These are phyloP conservation scores for Sander vitreus DNA, from an alignment of 2,113 vertebrate genomes.

Conservation along the genomic window DNA sequence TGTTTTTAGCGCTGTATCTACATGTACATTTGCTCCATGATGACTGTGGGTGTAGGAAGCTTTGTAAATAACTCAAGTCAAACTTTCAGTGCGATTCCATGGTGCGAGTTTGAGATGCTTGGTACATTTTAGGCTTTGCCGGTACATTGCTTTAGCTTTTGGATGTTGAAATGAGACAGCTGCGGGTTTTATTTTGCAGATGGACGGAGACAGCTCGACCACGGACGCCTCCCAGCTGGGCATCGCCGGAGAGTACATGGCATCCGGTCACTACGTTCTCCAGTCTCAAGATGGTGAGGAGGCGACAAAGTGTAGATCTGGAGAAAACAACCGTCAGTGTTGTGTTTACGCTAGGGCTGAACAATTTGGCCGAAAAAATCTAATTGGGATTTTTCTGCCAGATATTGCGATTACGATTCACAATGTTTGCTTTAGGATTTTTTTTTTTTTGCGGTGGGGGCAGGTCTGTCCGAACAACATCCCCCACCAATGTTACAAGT, in stretches of 20 bases:
- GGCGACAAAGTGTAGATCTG: accelerated
- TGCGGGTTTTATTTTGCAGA: slow-evolving; percentile 80
- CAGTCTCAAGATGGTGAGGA: slow-evolving; percentile 95
- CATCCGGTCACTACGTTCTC: slow-evolving; percentile 94
- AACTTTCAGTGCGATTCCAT: background rate
- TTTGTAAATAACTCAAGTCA: background rate
- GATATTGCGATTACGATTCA: too few relatives aligned
- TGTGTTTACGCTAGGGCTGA: too few relatives aligned
- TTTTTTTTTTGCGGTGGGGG: too few relatives aligned
- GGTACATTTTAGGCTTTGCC: background rate
- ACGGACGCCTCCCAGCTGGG: slow-evolving; percentile 97
- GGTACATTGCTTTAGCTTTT: background rate
- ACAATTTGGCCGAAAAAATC: too few relatives aligned
- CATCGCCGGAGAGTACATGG: slow-evolving; percentile 95
- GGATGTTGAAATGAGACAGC: too few relatives aligned
- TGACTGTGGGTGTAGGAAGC: background rate
- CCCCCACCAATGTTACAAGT: too few relatives aligned
- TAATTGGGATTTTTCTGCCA: too few relatives aligned
- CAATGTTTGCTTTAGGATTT: too few relatives aligned
- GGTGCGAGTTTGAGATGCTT: background rate
- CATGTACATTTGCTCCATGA: background rate
- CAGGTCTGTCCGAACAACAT: too few relatives aligned
- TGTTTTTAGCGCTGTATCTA: too few relatives aligned
- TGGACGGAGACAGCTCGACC: slow-evolving; percentile 96
- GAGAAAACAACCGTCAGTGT: background rate